phyloP scores from a whole-genome alignment of 2,113 vertebrate genomes.

The Morphnarchus princeps region DNA sequence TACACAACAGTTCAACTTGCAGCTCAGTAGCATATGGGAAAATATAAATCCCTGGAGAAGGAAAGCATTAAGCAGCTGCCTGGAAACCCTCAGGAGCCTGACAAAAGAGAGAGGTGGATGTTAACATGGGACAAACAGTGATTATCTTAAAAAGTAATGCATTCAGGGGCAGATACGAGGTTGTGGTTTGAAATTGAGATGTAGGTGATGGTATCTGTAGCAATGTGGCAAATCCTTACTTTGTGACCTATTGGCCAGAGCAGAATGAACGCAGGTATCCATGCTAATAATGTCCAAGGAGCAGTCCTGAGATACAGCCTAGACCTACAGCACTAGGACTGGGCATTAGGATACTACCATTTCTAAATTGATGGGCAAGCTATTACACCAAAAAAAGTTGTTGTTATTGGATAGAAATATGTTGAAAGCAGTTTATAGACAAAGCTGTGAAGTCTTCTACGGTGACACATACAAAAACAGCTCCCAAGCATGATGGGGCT shows the following conservation, averaged over 20 bases:
- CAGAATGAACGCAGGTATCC: neutral
- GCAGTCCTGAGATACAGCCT: neutral
- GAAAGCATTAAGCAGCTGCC: slow-evolving; percentile 17
- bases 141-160: neutral
- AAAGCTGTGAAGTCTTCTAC: neutral
- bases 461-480: neutral
- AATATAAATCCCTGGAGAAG: slow-evolving; percentile 13
- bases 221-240: neutral
- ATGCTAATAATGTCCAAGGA: fast-evolving
- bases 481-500: neutral
- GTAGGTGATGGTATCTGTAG: neutral
- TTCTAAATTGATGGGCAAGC: neutral
- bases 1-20: neutral
- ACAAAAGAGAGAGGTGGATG: neutral
- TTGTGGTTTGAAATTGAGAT: neutral
- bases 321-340: neutral
- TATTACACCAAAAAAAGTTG: neutral
- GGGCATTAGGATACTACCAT: neutral
- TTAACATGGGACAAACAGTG: neutral
- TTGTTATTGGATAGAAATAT: neutral
- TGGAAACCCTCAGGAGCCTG: neutral
- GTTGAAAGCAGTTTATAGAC: neutral
- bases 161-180: neutral
- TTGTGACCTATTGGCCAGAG: neutral
- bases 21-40: neutral